Evolutionary conservation across 2,797 vertebrate genomes (phyloP), one percentile per base, ranked within the genome.

Genomic region (Triplophysa yarkandensis): DNA sequence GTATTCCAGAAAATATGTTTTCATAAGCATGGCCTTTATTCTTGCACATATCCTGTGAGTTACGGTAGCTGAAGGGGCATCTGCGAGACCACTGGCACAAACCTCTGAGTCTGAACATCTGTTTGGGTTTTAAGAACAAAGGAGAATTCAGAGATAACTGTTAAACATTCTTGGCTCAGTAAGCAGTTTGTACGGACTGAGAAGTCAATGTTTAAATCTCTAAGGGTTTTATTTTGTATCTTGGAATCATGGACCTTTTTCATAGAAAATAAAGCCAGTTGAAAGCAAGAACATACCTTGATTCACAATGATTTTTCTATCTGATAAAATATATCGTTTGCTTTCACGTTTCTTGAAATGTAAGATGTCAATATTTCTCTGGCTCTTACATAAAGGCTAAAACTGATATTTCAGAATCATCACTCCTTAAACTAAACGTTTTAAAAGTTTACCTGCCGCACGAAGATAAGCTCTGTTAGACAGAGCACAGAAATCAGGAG

Each of bases 51-150:
- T 54, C 70, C 80, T 19, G 13, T 36, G 78, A 54, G 72, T 73
- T 74, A 81, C 39, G 32, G 68, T 71, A 80, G 71, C 43, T 69
- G 60, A 62, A 36, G 73, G 77, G 83, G 82, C 82, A 83, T 87
- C 85, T 74, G 72, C 43, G 25, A 77, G 77, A 84, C 65, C 73
- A 19, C 52, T 17, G 46, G 48, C 41, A 72, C 58, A 64, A 77
- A 86, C 64, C 63, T 41, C 76, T 71, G 58, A 77, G 61, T 84
- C 79, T 81, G 81, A 64, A 84, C 88, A 88, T 84, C 85, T 89
- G 87, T 88, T 87, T 87, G 83, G 83, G 77, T 78, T 80, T 81
- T 74, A 75, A 77, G 82, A 85, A 85, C 87, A 90, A 87, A 88
- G 77, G 81, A 86, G 80, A 76, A 58, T 78, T 83, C 58, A 72